These are phyloP conservation scores for Talpa occidentalis DNA, from an alignment of 2,113 vertebrate genomes.

Conservation along the genomic window DNA sequence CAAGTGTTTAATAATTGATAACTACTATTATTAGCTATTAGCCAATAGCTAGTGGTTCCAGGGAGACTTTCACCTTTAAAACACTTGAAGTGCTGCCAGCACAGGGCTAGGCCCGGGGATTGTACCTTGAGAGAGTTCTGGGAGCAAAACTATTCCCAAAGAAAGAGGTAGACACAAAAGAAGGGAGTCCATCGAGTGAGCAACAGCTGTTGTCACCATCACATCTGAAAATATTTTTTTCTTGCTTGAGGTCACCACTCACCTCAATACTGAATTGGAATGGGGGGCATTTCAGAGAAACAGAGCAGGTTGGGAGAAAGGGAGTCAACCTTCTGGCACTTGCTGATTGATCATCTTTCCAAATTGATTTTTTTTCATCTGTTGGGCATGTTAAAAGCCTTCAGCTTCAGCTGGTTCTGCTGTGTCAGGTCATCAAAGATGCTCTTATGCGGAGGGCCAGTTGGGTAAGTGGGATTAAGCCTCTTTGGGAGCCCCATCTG, in stretches of 20 bases:
- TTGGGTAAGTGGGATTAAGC: constrained; percentile 38
- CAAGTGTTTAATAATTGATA: constrained; percentile 46
- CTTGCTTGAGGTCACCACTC: background rate
- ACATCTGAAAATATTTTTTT: background rate
- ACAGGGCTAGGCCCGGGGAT: background rate
- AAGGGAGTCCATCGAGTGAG: background rate
- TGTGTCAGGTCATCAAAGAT: constrained; percentile 61
- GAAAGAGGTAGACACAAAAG: background rate
- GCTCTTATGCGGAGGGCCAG: background rate
- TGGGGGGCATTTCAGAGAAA: constrained; percentile 18
- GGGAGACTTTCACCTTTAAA: constrained; percentile 24
- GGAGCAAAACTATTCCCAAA: background rate
- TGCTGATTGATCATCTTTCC: constrained; percentile 18
- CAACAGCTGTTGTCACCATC: background rate
- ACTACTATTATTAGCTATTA: constrained; percentile 45
- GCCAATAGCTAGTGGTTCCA: background rate
- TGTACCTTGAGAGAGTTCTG: background rate
- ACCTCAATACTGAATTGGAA: background rate
- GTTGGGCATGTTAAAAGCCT: constrained; percentile 41
- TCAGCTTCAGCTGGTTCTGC: constrained; percentile 40
- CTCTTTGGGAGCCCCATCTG: constrained; percentile 61
- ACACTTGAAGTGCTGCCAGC: constrained; percentile 11
- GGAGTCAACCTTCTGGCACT: background rate
- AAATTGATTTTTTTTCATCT: constrained; percentile 23
- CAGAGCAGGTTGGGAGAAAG: background rate